phyloP scores from a whole-genome alignment of 2,797 vertebrate genomes.

The Nannoperca australis region DNA sequence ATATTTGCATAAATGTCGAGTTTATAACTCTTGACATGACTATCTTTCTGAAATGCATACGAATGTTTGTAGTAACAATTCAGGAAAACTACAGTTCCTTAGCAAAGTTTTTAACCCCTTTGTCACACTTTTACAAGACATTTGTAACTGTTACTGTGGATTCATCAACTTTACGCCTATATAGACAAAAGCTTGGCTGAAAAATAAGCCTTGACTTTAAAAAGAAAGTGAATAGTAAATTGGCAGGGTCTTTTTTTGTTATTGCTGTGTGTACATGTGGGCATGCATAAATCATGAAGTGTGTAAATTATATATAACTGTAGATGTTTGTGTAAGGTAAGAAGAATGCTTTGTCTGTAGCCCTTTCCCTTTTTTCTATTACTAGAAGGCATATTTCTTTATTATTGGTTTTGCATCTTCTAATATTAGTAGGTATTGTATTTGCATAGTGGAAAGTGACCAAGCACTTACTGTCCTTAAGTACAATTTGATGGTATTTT shows the following conservation, averaged over 20 bases:
- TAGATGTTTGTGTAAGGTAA: neutral
- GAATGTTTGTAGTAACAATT: too few relatives aligned
- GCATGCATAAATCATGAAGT: neutral
- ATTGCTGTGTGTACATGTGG: neutral
- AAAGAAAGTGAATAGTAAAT: neutral
- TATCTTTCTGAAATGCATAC: too few relatives aligned
- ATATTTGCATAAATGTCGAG: neutral
- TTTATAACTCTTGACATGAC: neutral
- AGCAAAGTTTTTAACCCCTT: neutral
- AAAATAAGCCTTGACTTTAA: neutral
- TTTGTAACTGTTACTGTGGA: neutral
- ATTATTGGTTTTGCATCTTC: neutral
- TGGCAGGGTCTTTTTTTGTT: neutral
- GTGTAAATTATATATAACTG: constrained; percentile 3
- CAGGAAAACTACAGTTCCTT: neutral
- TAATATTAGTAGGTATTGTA: neutral
- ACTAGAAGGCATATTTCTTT: neutral
- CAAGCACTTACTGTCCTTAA: neutral
- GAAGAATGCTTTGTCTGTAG: neutral
- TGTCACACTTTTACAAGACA: neutral
- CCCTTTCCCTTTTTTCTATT: neutral
- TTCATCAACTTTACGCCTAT: neutral
- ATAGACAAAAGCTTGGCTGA: neutral
- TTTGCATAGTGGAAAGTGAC: neutral
- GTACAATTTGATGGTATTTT: neutral